Evolutionary conservation across 2,797 vertebrate genomes (phyloP).

Genomic region (Poeciliopsis presidionis): DNA sequence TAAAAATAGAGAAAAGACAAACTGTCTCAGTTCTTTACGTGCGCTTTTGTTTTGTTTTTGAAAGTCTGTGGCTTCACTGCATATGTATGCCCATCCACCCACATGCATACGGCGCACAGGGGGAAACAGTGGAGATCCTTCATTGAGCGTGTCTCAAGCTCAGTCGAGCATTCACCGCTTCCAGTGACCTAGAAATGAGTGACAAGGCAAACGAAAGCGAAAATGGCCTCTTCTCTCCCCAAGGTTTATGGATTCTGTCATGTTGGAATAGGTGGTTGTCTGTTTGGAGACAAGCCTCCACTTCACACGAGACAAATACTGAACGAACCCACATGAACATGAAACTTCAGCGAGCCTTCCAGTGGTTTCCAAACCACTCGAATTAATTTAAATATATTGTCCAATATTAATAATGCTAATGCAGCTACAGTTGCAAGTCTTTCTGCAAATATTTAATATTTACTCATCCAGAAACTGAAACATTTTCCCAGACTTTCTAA

Average conservation of each 20-base stretch:
- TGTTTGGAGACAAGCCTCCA: constrained; percentile 7
- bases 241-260: constrained; percentile 38
- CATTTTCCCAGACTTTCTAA: neutral
- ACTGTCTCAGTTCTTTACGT: constrained; percentile 5
- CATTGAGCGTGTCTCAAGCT: constrained; percentile 65
- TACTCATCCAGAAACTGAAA: neutral
- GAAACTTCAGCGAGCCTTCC: neutral
- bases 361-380: neutral
- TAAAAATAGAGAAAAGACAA: neutral
- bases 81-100: constrained; percentile 17
- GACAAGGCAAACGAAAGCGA: constrained; percentile 64
- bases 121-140: constrained; percentile 57
- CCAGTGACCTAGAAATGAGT: constrained; percentile 80
- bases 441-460: neutral
- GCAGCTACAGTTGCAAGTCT: neutral
- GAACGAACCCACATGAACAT: neutral
- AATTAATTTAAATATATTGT: neutral
- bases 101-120: constrained; percentile 29
- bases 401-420: neutral
- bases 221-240: constrained; percentile 31
- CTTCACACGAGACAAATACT: neutral
- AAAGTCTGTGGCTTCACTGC: constrained; percentile 51
- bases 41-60: constrained; percentile 33
- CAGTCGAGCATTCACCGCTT: constrained; percentile 72
- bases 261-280: neutral